Evolutionary conservation across 2,113 vertebrate species (phyloP).

Genomic region (Trematocara variabile): DNA sequence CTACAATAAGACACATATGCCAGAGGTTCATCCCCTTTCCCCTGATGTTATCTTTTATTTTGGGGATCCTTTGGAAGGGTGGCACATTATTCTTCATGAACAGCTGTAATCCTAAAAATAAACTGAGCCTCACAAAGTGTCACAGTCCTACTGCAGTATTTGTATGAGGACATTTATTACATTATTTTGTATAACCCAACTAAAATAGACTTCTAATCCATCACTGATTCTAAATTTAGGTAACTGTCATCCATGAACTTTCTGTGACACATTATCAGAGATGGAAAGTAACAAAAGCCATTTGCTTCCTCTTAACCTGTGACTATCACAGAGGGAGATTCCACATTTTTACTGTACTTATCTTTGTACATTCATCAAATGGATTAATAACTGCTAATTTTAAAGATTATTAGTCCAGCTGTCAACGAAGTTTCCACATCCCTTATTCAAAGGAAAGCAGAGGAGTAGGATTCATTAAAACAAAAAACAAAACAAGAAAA

Average conservation of each 20-base stretch:
- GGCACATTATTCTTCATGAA: neutral
- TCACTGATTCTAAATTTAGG: neutral
- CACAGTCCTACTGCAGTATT: neutral
- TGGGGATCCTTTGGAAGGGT: neutral
- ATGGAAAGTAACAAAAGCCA: neutral
- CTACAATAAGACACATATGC: neutral
- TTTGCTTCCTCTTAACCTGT: neutral
- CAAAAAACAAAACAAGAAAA: no score
- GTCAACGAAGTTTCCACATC: neutral
- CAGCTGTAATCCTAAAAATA: neutral
- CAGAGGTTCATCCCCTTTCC: neutral
- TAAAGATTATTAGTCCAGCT: neutral
- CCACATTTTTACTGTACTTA: neutral
- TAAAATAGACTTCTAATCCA: neutral
- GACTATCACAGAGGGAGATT: neutral
- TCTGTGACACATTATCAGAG: neutral
- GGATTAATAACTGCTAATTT: neutral
- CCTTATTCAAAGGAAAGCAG: accelerated
- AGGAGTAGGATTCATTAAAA: neutral
- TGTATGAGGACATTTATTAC: neutral
- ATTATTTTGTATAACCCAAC: neutral
- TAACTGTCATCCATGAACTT: neutral
- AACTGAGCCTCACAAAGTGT: neutral
- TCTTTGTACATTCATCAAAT: neutral
- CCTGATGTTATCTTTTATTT: neutral